These are phyloP conservation scores for Malacosoma neustria DNA, from an alignment of 2,888 invertebrate genomes.

Conservation along the genomic window DNA sequence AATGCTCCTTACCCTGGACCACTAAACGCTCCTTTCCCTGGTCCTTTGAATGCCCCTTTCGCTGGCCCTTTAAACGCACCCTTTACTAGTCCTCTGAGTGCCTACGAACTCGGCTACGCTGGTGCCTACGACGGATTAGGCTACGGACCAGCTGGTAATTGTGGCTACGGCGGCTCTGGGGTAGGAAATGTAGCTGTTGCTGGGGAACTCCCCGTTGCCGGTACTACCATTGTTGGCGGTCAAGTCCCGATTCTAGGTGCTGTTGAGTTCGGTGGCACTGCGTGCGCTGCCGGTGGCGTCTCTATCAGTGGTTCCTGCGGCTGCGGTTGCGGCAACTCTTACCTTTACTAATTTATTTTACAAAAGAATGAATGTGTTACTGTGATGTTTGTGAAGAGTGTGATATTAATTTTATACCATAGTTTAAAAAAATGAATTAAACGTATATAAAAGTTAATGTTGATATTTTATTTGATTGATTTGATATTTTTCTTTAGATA, in stretches of 20 bases:
- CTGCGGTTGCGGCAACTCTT: conserved; percentile 9
- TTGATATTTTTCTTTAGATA: no score
- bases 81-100: no score
- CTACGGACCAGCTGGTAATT: conserved; percentile 5
- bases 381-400: no score
- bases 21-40: not conserved
- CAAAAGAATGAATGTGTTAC: no score
- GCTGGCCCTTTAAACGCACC: not conserved
- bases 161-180: conserved; percentile 19
- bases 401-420: no score
- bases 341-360: conserved; percentile 2
- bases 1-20: not conserved
- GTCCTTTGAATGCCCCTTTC: not conserved
- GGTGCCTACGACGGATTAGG: not conserved
- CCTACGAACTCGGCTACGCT: not conserved
- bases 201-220: conserved; percentile 27
- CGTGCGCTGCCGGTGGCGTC: conserved; percentile 14
- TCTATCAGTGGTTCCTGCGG: conserved; percentile 15
- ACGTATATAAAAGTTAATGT: no score
- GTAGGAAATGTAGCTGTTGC: conserved; percentile 22
- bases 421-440: no score
- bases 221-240: conserved; percentile 17
- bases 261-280: conserved; percentile 15
- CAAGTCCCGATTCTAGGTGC: conserved; percentile 18
- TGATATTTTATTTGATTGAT: no score